These are phyloP conservation scores for Vimba vimba DNA, from an alignment of 2,113 vertebrate genomes.

Conservation along the genomic window DNA sequence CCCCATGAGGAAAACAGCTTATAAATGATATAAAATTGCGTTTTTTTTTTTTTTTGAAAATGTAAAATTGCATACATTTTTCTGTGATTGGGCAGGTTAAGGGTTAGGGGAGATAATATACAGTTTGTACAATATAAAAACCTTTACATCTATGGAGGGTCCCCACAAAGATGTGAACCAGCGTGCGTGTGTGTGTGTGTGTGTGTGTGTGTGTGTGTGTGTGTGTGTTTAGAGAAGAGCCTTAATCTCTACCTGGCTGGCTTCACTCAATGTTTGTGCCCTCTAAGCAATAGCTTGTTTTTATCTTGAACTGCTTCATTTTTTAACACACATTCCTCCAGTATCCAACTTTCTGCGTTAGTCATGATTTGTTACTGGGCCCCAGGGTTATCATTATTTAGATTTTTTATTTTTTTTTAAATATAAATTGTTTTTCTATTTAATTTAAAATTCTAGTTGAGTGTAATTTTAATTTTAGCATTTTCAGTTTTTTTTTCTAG, in stretches of 20 bases:
- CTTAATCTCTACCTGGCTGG: not conserved
- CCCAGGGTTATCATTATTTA: not conserved
- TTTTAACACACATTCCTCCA: not conserved
- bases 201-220: not conserved
- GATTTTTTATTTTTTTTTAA: not conserved
- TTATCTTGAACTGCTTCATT: not conserved
- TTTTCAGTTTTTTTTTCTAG: not conserved
- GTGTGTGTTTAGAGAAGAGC: not conserved
- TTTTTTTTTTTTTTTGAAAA: no score
- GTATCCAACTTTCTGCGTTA: constrained; percentile 13
- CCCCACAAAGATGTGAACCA: no score
- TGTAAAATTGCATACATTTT: no score
- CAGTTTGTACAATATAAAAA: no score
- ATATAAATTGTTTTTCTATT: not conserved
- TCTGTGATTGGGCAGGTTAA: no score
- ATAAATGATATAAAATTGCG: no score
- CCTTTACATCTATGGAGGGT: no score
- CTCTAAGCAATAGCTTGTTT: not conserved
- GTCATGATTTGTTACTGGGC: not conserved
- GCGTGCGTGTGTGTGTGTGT: no score
- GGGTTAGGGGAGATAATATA: no score
- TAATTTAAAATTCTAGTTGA: not conserved
- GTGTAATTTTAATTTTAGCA: not conserved
- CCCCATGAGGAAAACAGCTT: no score
- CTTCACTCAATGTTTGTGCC: constrained; percentile 6